phyloP scores from a whole-genome alignment of 2,113 vertebrate genomes.

The Dolichallabes microphthalmus region DNA sequence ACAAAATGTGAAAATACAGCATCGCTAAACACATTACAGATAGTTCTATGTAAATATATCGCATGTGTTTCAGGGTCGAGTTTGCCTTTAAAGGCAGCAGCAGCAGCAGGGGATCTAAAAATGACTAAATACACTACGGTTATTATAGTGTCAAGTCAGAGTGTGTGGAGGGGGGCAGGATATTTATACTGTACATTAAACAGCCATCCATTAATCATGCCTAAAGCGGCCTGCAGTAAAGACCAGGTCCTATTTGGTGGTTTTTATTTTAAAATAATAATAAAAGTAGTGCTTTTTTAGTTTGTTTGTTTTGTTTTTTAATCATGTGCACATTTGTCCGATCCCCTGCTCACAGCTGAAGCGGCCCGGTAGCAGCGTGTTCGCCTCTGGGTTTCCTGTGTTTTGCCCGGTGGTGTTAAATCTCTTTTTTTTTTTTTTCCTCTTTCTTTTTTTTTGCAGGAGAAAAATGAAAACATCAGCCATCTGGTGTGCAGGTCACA shows the following conservation, averaged over 20 bases:
- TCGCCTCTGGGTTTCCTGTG: slow-evolving; percentile 32
- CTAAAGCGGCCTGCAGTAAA: not conserved
- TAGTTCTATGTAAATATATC: not conserved
- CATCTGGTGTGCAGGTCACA: slow-evolving; percentile 51
- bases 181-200: not conserved
- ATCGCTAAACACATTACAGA: not conserved
- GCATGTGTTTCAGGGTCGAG: not conserved
- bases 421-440: slow-evolving; percentile 27
- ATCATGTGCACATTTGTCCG: not conserved
- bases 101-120: not conserved
- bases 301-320: not conserved
- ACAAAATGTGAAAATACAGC: not conserved
- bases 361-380: not conserved
- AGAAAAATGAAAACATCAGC: slow-evolving; percentile 53
- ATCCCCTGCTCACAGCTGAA: not conserved
- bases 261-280: not conserved
- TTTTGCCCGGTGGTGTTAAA: slow-evolving; percentile 35
- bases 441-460: slow-evolving; percentile 32
- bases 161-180: not conserved
- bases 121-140: not conserved
- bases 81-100: not conserved
- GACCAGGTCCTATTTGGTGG: not conserved
- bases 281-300: too few relatives aligned
- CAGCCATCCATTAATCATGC: not conserved
- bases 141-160: not conserved